Base-by-base conservation (phyloP, 2,797 vertebrate species). In the Molossus molossus region DNA sequence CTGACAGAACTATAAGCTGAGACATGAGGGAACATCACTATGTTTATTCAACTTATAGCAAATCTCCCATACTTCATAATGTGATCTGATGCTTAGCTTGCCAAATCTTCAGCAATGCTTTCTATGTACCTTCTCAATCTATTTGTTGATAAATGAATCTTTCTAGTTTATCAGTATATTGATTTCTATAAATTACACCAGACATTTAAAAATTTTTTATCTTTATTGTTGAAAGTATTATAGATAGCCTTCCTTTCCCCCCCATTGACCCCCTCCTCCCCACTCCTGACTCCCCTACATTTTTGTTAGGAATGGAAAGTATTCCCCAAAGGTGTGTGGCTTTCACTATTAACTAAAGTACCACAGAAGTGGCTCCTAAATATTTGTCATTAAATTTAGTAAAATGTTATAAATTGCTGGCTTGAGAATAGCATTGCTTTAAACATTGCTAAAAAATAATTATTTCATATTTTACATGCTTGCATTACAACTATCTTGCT, bases 281-380 rank as follows among this genome's bases (percentile, higher is more conserved):
- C 40, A 45, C 40, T 6, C 6, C 40, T 45, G 40, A 5, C 6
- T 45, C 40, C 40, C 40, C 3, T 45, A 45, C 40, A 45, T 45
- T 72, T 91, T 90, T 92, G 48, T 18, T 48, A 70, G 29, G 55
- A 79, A 69, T 37, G 55, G 58, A 84, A 84, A 53, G 7, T 69
- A 3, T 80, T 65, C 14, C 55, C 40, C 8, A 57, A 1, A 17
- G 8, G 12, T n/a, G 23, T 72, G 1, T 73, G 48, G 6, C 33
- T 94, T 96, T 79, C 60, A 69, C 25, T 45, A 37, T 82, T 94
- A 73, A 75, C 77, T 80, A 94, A 93, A 48, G 33, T 48, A 58
- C 25, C 10, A 55, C 8, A 82, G 23, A 88, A 70, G 7, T 88
- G 62, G 25, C 5, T 95, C n/a, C 60, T 75, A 93, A 75, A 53